These are phyloP conservation scores for Pharmacophagus antenor DNA, from an alignment of 2,888 invertebrate species.

Conservation along the genomic window DNA sequence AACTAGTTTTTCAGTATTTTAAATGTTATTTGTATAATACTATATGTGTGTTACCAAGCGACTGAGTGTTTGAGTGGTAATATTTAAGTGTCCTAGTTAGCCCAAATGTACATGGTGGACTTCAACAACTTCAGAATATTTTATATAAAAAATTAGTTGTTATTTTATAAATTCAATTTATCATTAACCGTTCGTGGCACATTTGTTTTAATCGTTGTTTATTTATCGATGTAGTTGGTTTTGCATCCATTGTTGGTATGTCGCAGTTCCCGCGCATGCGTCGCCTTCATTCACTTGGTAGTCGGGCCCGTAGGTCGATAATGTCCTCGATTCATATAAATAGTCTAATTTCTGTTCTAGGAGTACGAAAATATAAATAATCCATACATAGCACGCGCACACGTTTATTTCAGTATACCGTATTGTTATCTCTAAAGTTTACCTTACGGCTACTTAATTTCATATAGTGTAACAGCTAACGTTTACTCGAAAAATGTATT, in stretches of 20 bases:
- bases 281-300: constrained; percentile 53
- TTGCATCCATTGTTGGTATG: constrained; percentile 31
- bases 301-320: constrained; percentile 48
- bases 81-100: constrained; percentile 11
- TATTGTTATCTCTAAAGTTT: too few species aligned
- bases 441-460: too few species aligned
- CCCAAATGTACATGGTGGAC: not conserved
- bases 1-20: not conserved
- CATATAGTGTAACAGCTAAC: too few species aligned
- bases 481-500: too few species aligned
- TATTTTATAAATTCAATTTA: not conserved
- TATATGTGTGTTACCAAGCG: too few species aligned
- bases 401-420: too few species aligned
- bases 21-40: not conserved
- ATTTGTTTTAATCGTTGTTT: constrained; percentile 28
- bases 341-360: too few species aligned
- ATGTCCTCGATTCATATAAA: constrained; percentile 20
- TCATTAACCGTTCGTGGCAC: not conserved
- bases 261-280: constrained; percentile 52
- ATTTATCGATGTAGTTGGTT: constrained; percentile 32
- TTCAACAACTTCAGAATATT: not conserved
- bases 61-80: not conserved
- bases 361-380: too few species aligned
- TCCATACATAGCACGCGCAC: too few species aligned
- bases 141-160: not conserved